Conservation (phyloP, 2,888 invertebrate genomes). For the Polyommatus iphigenia region DNA sequence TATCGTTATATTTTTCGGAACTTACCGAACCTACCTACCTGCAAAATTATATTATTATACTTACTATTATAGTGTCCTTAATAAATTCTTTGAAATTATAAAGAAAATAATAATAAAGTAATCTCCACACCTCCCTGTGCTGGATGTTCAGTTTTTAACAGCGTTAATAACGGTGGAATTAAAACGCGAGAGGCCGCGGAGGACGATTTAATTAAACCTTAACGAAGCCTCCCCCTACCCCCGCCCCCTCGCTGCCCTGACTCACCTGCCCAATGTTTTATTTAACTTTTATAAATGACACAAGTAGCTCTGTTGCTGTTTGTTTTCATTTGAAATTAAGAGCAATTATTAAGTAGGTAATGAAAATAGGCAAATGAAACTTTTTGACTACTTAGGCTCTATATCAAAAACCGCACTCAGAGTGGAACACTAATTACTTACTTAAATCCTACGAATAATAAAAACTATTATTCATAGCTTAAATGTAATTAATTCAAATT, state of each 20-base stretch:
- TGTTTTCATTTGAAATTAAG: background rate
- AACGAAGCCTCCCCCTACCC: conserved; percentile 67
- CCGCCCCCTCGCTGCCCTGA: conserved; percentile 44
- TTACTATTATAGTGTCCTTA: no score
- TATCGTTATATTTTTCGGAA: no score
- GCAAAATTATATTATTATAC: no score
- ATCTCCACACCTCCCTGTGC: conserved; percentile 42
- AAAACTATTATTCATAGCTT: no score
- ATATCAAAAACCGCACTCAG: no score
- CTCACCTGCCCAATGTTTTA: conserved; percentile 68
- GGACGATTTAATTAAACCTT: conserved; percentile 80
- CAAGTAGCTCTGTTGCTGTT: conserved; percentile 19
- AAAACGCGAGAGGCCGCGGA: conserved; percentile 77
- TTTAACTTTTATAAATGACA: conserved; percentile 58
- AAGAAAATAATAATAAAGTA: background rate
- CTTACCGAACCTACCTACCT: no score
- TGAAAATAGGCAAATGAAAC: background rate
- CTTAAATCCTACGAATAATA: no score
- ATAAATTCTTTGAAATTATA: background rate
- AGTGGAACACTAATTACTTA: no score
- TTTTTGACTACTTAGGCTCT: background rate
- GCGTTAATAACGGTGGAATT: conserved; percentile 81
- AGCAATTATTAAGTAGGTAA: background rate
- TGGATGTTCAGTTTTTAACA: conserved; percentile 75
- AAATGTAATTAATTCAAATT: no score